phyloP scores from a whole-genome alignment of 1,140 invertebrate species.

The Gonatopus flavifemur region DNA sequence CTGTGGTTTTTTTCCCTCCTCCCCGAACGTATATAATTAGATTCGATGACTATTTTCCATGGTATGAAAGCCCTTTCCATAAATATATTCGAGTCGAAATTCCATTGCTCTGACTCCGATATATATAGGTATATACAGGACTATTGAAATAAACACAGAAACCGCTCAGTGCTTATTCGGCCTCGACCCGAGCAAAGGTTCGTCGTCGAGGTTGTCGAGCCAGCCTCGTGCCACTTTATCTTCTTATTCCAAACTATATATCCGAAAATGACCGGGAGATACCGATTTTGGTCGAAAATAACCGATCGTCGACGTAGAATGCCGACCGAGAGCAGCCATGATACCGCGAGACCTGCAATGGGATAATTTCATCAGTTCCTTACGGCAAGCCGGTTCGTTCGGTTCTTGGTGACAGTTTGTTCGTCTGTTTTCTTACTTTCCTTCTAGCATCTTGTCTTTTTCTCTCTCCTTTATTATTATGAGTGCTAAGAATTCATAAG shows the following conservation, averaged over 20 bases:
- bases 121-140: too few species aligned
- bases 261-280: slow-evolving; percentile 16
- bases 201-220: slow-evolving; percentile 25
- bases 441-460: background rate
- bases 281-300: slow-evolving; percentile 26
- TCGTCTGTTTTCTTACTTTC: background rate
- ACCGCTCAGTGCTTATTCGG: slow-evolving; percentile 17
- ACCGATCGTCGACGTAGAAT: slow-evolving; percentile 12
- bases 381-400: slow-evolving; percentile 40
- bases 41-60: too few species aligned
- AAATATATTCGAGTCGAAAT: too few species aligned
- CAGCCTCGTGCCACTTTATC: slow-evolving; percentile 6
- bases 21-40: too few species aligned
- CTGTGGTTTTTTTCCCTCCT: too few species aligned
- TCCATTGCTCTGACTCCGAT: too few species aligned
- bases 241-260: slow-evolving; percentile 1
- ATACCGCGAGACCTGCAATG: slow-evolving; percentile 15
- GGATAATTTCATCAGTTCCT: slow-evolving; percentile 43
- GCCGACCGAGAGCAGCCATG: slow-evolving; percentile 1
- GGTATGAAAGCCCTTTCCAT: too few species aligned
- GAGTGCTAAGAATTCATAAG: too few species aligned
- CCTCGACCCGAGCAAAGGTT: slow-evolving; percentile 35
- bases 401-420: slow-evolving; percentile 23
- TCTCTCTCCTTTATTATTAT: background rate
- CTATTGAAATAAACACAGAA: slow-evolving; percentile 5